Evolutionary conservation across 2,797 vertebrate genomes (phyloP).

Genomic region (Crocidura indochinensis): DNA sequence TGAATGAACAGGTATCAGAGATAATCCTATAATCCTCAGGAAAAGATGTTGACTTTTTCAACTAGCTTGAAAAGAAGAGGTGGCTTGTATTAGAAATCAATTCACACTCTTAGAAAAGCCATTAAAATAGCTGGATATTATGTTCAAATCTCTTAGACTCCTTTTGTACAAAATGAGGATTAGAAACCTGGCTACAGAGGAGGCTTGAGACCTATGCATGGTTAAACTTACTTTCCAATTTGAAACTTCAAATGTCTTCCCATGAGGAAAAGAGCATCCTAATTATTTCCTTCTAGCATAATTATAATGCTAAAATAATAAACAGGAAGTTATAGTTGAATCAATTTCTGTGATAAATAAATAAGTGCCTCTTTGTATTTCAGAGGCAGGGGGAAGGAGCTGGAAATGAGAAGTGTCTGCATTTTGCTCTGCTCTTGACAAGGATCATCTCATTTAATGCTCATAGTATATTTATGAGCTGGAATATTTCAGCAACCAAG

Average conservation of each 20-base stretch:
- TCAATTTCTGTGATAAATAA: not conserved
- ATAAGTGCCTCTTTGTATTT: conserved; percentile 28
- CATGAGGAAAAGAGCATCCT: not conserved
- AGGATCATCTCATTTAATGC: not conserved
- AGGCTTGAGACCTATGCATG: conserved; percentile 40
- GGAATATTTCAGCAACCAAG: not conserved
- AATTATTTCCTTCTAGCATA: not conserved
- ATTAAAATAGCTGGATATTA: conserved; percentile 72
- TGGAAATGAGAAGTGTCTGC: not conserved
- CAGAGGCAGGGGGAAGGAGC: not conserved
- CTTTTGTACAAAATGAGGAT: conserved; percentile 67
- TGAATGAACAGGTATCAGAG: conserved; percentile 69
- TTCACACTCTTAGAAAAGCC: conserved; percentile 69
- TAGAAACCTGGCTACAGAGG: conserved; percentile 49
- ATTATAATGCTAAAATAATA: conserved; percentile 51
- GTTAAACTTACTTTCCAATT: conserved; percentile 52
- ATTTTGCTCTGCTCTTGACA: not conserved
- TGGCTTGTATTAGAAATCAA: conserved; percentile 58
- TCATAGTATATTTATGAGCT: not conserved
- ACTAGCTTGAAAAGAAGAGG: conserved; percentile 68
- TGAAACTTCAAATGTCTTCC: conserved; percentile 1
- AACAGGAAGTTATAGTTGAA: conserved; percentile 47
- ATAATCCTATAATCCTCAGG: conserved; percentile 78
- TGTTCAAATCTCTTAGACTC: conserved; percentile 68
- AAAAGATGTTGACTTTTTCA: conserved; percentile 70